Evolutionary conservation across 1,140 invertebrate species (phyloP).

Genomic region (Ruditapes philippinarum): DNA sequence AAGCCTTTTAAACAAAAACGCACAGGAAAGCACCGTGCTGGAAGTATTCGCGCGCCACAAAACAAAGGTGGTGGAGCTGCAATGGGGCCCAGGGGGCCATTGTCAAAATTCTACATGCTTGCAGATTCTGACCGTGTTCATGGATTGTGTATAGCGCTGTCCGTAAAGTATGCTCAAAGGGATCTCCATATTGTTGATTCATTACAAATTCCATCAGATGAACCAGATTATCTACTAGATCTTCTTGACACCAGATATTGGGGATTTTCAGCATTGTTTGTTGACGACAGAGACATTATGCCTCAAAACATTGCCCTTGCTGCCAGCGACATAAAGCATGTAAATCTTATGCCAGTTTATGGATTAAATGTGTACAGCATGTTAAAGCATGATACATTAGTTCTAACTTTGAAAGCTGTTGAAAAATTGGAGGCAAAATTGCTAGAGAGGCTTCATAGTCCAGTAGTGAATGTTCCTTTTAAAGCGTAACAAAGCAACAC

Average conservation of each 20-base stretch:
- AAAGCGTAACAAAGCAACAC: background rate
- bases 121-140: slow-evolving; percentile 91
- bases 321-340: slow-evolving; percentile 91
- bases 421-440: slow-evolving; percentile 95
- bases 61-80: slow-evolving; percentile 93
- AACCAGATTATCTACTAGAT: slow-evolving; percentile 87
- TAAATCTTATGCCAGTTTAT: slow-evolving; percentile 98
- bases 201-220: slow-evolving; percentile 94
- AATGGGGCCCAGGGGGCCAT: slow-evolving; percentile 96
- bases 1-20: slow-evolving; percentile 99
- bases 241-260: slow-evolving; percentile 58
- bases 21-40: slow-evolving; percentile 94
- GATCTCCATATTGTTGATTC: slow-evolving; percentile 97
- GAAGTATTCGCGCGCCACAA: slow-evolving; percentile 95
- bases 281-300: slow-evolving; percentile 91
- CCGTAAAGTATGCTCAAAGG: slow-evolving; percentile 95
- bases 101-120: slow-evolving; percentile 97
- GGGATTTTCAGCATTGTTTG: slow-evolving; percentile 66
- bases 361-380: slow-evolving; percentile 93
- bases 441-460: slow-evolving; percentile 92
- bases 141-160: slow-evolving; percentile 94
- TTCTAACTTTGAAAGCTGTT: slow-evolving; percentile 94
- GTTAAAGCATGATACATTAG: slow-evolving; percentile 98
- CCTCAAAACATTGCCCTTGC: slow-evolving; percentile 95
- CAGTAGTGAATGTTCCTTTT: slow-evolving; percentile 85